Evolutionary conservation across 2,888 invertebrate genomes (phyloP), one percentile per base, ranked within the genome.

Genomic region (Drosophila prostipennis): DNA sequence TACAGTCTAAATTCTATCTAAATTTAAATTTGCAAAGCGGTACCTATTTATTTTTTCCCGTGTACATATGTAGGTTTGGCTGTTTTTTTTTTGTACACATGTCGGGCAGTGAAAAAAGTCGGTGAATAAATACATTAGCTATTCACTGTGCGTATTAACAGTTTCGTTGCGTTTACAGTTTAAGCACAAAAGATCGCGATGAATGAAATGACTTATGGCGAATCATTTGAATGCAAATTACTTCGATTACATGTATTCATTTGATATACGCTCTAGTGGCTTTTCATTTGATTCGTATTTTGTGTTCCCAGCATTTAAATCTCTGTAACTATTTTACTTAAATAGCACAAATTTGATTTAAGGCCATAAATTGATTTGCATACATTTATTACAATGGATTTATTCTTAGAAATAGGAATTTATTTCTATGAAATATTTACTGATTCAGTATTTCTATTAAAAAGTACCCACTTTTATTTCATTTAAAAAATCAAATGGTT

Each of bases 141-240:
- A 48, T 48, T 48, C 48, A 48, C 16, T 48, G 34, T 34, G 34
- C 48, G 34, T 48, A 63, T 60, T 42, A 23, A 60, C 34, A n/a
- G 32, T 40, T 40, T 55, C 11, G 55, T 42, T 58, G 32, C 55
- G 58, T 34, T 40, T 40, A 46, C 43, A 58, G 45, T 60, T 45
- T 19, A 13, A 42, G 11, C 16, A 32, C 29, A 60, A 55, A 60
- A 37, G 59, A 60, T 60, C 57, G 57, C 36, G 11, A 13, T 32
- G 60, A 63, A 60, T 34, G 34, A 34, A 48, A 58, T 39, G 59
- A 40, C 26, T 49, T 56, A 49, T 51, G 34, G 23, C 54, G 19
- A 55, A 57, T 55, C 42, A 55, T 56, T 59, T 63, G 61, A 60
- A 63, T 51, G 63, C 63, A 51, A 63, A 61, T 61, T 48, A 63